Percentiles rank a stretch among this genome's conserved stretches.
Evolutionary conservation across 2,888 invertebrate species (phyloP).

Genomic region (Eretmocerus hayati): DNA sequence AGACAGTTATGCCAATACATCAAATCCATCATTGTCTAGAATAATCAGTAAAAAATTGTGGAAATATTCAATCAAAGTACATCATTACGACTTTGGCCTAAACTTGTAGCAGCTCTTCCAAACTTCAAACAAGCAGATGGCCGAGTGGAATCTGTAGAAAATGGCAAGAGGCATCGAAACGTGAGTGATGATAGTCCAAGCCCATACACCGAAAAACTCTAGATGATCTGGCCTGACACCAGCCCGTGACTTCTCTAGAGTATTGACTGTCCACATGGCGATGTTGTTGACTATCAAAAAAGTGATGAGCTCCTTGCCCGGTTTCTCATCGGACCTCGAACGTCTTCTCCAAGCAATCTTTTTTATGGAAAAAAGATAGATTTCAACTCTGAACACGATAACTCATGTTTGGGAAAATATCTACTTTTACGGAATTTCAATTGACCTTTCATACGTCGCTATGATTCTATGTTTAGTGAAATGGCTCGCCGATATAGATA

Average conservation of each 20-base stretch:
- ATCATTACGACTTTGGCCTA: no score
- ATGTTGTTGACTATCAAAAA: constrained; percentile 75
- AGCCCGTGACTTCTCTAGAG: constrained; percentile 75
- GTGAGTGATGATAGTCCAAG: constrained; percentile 86
- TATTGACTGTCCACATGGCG: constrained; percentile 82
- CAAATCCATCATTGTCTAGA: no score
- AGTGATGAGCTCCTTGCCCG: constrained; percentile 78
- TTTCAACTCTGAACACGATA: no score
- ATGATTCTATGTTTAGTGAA: no score
- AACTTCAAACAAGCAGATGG: constrained; percentile 85
- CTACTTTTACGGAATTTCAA: no score
- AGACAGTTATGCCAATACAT: no score
- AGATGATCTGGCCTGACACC: constrained; percentile 77
- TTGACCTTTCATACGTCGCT: no score
- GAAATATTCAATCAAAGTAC: no score
- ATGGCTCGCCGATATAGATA: no score
- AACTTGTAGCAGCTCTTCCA: constrained; percentile 87
- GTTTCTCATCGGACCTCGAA: constrained; percentile 64
- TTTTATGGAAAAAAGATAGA: no score
- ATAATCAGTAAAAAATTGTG: no score
- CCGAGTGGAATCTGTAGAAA: constrained; percentile 86
- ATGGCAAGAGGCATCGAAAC: constrained; percentile 84
- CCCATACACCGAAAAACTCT: constrained; percentile 78
- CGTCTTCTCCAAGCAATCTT: constrained; percentile 66
- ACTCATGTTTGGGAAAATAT: no score